phyloP scores from a whole-genome alignment of 2,113 vertebrate genomes.

The Melospiza georgiana region DNA sequence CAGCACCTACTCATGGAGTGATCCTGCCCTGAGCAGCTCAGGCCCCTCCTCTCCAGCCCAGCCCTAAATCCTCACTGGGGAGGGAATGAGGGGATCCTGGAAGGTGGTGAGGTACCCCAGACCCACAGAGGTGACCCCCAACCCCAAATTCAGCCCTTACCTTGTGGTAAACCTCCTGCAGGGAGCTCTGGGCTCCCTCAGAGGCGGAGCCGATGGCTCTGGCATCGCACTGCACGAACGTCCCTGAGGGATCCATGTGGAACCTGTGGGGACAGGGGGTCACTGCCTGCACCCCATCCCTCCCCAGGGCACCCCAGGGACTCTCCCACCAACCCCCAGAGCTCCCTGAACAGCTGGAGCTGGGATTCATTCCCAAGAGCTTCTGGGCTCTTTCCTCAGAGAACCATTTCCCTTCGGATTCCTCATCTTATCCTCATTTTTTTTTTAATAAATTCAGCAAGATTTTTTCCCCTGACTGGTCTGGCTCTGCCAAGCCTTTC shows the following conservation, averaged over 20 bases:
- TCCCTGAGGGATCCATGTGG: conserved; percentile 99
- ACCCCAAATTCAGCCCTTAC: conserved; percentile 53
- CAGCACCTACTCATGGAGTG: background rate
- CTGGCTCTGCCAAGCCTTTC: background rate
- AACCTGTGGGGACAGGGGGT: conserved; percentile 75
- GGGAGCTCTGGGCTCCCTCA: conserved; percentile 96
- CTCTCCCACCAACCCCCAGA: background rate
- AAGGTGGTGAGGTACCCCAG: background rate
- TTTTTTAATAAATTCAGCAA: background rate
- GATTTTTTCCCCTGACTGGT: background rate
- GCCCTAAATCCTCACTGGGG: background rate
- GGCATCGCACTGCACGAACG: conserved; percentile 98
- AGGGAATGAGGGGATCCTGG: background rate
- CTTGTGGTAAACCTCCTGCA: conserved; percentile 99
- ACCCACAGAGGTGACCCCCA: background rate
- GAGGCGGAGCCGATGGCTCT: conserved; percentile 97
- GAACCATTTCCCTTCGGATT: background rate
- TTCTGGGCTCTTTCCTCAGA: background rate
- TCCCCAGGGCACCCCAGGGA: background rate
- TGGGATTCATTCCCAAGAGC: background rate
- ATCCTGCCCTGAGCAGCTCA: background rate
- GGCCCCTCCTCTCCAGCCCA: background rate
- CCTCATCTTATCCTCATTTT: accelerated
- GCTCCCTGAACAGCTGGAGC: background rate
- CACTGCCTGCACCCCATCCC: background rate